These are phyloP conservation scores for Cepphus grylle DNA, from an alignment of 2,113 vertebrate species.

Conservation along the genomic window DNA sequence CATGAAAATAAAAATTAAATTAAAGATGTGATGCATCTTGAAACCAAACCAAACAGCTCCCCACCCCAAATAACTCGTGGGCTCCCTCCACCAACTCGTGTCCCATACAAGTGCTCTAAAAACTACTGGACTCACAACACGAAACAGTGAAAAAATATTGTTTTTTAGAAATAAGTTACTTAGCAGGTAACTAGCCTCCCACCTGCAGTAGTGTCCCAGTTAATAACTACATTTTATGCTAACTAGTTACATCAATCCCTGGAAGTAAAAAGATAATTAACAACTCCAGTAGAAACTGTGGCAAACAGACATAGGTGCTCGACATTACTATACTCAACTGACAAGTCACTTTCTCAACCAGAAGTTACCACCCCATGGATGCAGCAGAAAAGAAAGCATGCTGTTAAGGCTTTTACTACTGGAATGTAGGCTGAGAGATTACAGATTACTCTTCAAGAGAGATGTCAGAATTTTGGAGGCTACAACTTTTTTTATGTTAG, in stretches of 20 bases:
- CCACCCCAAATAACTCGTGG: background rate
- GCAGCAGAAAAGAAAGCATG: background rate
- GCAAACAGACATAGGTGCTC: background rate
- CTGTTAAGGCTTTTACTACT: background rate
- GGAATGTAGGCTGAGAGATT: background rate
- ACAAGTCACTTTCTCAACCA: background rate
- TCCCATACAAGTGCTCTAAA: background rate
- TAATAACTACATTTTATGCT: background rate
- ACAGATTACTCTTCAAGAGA: background rate
- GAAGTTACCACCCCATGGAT: fast-evolving
- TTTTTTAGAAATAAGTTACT: background rate
- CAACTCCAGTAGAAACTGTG: background rate
- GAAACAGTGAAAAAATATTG: background rate
- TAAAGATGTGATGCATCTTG: background rate
- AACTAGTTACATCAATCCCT: background rate
- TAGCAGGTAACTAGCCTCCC: background rate
- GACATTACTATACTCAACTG: background rate
- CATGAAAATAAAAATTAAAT: background rate
- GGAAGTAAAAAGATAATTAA: background rate
- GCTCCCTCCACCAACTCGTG: background rate
- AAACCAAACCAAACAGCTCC: background rate
- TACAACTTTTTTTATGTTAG: background rate
- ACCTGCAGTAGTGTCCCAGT: background rate
- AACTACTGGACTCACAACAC: background rate
- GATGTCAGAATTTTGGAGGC: background rate